Evolutionary conservation across 2,888 invertebrate genomes (phyloP), one percentile per base, ranked within the genome.

Genomic region (Apamea epomidion): DNA sequence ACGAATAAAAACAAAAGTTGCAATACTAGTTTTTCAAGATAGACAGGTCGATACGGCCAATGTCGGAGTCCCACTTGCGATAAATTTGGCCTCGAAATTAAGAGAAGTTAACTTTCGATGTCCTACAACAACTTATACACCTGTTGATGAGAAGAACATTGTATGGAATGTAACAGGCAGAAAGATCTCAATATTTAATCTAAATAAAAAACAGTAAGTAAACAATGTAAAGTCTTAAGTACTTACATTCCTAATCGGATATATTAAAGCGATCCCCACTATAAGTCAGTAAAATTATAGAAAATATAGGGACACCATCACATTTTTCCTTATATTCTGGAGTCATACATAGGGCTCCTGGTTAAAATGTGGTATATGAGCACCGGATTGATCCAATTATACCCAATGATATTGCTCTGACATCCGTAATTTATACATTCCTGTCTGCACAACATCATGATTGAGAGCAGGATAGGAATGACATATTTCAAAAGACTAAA

Each of bases 1-100:
- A 90, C 92, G 89, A 93, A 93, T 93, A 96, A 96, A 96, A 96
- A 94, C 94, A 96, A 96, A 96, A 96, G 96, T 96, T 91, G 94
- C 93, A 84, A 91, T 93, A 95, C 96, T 92, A 95, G 96, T 96
- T 96, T 94, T 93, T 94, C 94, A 91, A 95, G 95, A 95, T 92
- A 92, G 91, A 89, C 93, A 92, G 94, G 94, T 94, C 93, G 93
- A 92, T 93, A 92, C 91, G 90, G 89, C 89, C 88, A 89, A 90
- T 91, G 91, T 88, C 89, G 87, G 89, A 92, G 92, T 88, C 92
- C 93, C 92, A 93, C 93, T 94, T 94, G 93, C 93, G 91, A 94
- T 93, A 92, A 92, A 91, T 91, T 91, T 90, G 94, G 92, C 95
- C 95, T 95, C 95, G 92, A 94, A 94, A 91, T 92, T 84, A 89